These are phyloP conservation scores for Alsophila aescularia DNA, from an alignment of 2,888 invertebrate genomes.

Conservation along the genomic window DNA sequence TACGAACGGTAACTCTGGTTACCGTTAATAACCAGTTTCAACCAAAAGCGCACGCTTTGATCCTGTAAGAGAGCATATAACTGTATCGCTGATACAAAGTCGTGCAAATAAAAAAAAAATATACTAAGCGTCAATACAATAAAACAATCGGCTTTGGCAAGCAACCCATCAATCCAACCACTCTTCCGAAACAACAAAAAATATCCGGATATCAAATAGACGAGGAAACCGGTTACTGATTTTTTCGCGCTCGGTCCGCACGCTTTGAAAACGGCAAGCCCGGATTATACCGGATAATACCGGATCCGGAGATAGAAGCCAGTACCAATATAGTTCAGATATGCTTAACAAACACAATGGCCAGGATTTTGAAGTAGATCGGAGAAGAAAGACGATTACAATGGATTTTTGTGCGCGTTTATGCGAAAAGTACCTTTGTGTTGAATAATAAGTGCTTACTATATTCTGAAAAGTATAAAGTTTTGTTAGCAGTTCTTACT, in stretches of 20 bases:
- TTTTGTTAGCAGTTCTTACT: too few species aligned
- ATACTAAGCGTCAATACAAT: too few species aligned
- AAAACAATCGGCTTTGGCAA: too few species aligned
- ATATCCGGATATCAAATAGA: background rate
- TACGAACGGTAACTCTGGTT: too few species aligned
- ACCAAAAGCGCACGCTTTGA: too few species aligned
- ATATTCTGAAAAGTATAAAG: too few species aligned
- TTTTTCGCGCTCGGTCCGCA: constrained; percentile 11
- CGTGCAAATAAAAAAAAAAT: too few species aligned
- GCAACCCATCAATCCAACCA: background rate
- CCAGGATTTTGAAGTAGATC: constrained; percentile 1
- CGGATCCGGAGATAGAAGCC: constrained; percentile 23
- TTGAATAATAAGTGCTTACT: too few species aligned
- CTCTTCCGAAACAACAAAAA: background rate
- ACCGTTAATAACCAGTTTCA: too few species aligned
- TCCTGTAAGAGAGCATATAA: too few species aligned
- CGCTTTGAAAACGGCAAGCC: constrained; percentile 24
- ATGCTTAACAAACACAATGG: constrained; percentile 28
- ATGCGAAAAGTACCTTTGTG: background rate
- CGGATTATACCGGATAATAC: constrained; percentile 38
- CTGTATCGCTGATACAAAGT: too few species aligned
- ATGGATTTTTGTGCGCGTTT: background rate
- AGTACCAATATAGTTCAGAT: constrained; percentile 34
- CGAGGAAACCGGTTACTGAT: background rate
- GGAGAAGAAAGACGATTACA: background rate